Percentiles rank a stretch among this genome's conserved stretches.
Conservation (phyloP, 2,888 invertebrate species). For the Habrosyne pyritoides region DNA sequence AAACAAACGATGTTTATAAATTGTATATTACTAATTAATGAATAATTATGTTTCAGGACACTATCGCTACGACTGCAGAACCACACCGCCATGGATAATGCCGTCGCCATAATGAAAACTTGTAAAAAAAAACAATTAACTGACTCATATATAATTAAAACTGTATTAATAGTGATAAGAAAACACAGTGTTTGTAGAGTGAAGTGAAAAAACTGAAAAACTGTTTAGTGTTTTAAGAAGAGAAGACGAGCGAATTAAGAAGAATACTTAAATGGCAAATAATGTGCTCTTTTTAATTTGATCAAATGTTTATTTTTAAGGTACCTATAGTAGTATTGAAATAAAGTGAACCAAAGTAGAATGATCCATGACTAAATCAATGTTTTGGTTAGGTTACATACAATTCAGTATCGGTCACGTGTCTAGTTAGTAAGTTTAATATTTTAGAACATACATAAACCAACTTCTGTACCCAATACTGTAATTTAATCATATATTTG, state of each 20-base stretch:
- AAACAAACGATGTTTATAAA: not conserved
- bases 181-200: conserved; percentile 9
- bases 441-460: not conserved
- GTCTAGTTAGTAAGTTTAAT: not conserved
- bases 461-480: not conserved
- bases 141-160: not conserved
- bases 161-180: conserved; percentile 19
- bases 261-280: conserved; percentile 37
- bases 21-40: conserved; percentile 7
- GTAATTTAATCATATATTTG: not conserved
- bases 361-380: conserved; percentile 23
- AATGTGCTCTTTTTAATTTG: conserved; percentile 65
- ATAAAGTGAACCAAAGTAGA: conserved; percentile 58
- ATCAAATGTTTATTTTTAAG: conserved; percentile 31
- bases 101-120: conserved; percentile 14
- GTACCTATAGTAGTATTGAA: conserved; percentile 13
- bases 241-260: conserved; percentile 56
- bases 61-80: conserved; percentile 45
- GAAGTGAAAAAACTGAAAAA: conserved; percentile 7
- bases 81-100: conserved; percentile 33
- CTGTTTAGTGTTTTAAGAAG: conserved; percentile 15
- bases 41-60: conserved; percentile 45
- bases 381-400: not conserved
- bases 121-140: not conserved
- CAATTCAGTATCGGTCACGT: not conserved